Conservation (phyloP, 2,113 vertebrate species). For the Electrona antarctica region DNA sequence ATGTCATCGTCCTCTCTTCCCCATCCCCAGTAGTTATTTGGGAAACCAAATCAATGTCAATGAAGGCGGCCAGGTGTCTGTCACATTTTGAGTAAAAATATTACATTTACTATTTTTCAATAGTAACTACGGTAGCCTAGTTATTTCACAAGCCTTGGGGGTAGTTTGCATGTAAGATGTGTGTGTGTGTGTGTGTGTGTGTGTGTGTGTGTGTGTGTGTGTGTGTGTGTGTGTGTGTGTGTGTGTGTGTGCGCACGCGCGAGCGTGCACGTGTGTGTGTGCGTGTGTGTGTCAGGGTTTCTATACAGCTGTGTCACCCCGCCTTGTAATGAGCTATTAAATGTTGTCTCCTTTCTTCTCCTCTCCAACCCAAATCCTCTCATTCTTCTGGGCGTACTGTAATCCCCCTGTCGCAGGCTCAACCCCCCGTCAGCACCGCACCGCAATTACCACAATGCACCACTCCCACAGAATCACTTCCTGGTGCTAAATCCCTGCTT, state of each 20-base stretch:
- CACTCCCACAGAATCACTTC: conserved; percentile 32
- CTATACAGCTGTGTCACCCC: not conserved
- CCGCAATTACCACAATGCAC: conserved; percentile 19
- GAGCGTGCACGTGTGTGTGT: not conserved
- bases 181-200: not conserved
- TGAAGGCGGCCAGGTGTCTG: no score
- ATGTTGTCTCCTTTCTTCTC: conserved; percentile 49
- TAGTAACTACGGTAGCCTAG: no score
- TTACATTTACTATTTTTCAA: no score
- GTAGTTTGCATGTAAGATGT: not conserved
- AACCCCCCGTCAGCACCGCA: conserved; percentile 12
- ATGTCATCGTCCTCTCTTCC: no score
- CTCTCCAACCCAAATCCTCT: conserved; percentile 56
- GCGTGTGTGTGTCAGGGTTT: not conserved
- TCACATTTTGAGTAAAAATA: no score
- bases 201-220: no score
- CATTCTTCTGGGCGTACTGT: conserved; percentile 55
- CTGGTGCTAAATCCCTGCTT: conserved; percentile 48
- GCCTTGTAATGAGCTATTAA: conserved; percentile 60
- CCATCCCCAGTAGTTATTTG: no score
- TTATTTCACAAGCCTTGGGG: not conserved
- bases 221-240: not conserved
- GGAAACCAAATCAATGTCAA: no score
- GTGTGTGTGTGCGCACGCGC: not conserved
- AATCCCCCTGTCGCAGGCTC: conserved; percentile 28